Evolutionary conservation across 2,113 vertebrate species (phyloP), one percentile per base, ranked within the genome.

Genomic region (Calyptomena viridis): DNA sequence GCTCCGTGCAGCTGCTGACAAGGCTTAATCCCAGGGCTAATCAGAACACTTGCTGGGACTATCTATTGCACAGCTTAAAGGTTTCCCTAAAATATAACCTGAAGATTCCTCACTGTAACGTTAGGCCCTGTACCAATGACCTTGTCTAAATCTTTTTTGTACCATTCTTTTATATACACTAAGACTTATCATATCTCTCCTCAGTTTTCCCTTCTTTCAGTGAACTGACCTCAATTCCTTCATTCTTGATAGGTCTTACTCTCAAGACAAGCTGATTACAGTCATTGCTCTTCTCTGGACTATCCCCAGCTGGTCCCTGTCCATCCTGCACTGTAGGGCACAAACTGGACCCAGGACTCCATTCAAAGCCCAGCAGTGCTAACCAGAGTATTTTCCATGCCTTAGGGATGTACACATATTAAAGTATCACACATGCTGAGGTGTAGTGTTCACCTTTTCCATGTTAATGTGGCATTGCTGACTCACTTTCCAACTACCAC

Each of bases 61-160:
- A 47, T 19, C 46, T 58, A 39, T 85, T 85, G n/a, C 56, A 79
- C 49, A 46, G 62, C 27, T 80, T 21, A 73, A 90, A 72, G 14
- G 35, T 40, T 85, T 85, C 60, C 35, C 62, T 85, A 69, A 87
- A 89, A 93, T 50, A 67, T 8, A 93, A 72, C 44, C 58, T 60
- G 72, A 83, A 72, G 47, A 82, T 67, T 56, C 33, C 35, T 72
- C 21, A 8, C 74, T 85, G 27, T 59, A 79, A 92, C 30, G 72
- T 74, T 52, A 84, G 18, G 15, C 20, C 47, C 56, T 67, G 6
- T 56, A 58, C 7, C 69, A 55, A 74, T 60, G 44, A 86, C 59
- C 91, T 77, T 91, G 50, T 66, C 84, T 62, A 81, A 96, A 93
- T 94, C 87, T 28, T 93, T 73, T 94, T 84, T 40, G 19, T 31